phyloP scores from a whole-genome alignment of 2,888 invertebrate genomes.

The Platycheirus rosarum region DNA sequence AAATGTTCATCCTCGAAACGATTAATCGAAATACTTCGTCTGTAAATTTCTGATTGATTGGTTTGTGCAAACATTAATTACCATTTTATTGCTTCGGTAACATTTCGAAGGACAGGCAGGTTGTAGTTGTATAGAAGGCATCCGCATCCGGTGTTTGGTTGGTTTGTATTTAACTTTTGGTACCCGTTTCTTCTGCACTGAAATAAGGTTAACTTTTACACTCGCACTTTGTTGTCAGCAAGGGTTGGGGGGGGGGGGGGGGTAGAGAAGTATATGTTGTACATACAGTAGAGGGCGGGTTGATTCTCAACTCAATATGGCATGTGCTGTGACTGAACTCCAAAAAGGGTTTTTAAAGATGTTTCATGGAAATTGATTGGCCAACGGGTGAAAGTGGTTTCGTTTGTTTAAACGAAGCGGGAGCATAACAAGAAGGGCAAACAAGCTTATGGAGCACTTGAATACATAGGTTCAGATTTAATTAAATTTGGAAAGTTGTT shows the following conservation, averaged over 20 bases:
- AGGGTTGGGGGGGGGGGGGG: not conserved
- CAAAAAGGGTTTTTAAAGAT: slow-evolving; percentile 42
- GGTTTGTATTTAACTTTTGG: slow-evolving; percentile 70
- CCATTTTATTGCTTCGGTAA: slow-evolving; percentile 76
- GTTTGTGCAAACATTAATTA: slow-evolving; percentile 77
- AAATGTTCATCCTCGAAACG: slow-evolving; percentile 68
- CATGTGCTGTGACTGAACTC: slow-evolving; percentile 1
- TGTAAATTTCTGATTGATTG: slow-evolving; percentile 77
- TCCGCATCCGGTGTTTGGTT: slow-evolving; percentile 56
- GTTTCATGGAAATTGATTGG: slow-evolving; percentile 53
- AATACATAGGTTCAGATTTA: slow-evolving; percentile 32
- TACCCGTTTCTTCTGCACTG: slow-evolving; percentile 56
- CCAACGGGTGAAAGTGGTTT: slow-evolving; percentile 50
- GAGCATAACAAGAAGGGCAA: slow-evolving; percentile 13
- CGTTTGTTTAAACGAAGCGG: slow-evolving; percentile 29
- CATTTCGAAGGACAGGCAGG: slow-evolving; percentile 59
- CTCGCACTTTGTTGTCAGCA: slow-evolving; percentile 3
- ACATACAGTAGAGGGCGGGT: not conserved
- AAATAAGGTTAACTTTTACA: slow-evolving; percentile 52
- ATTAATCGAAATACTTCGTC: slow-evolving; percentile 76
- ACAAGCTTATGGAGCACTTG: not conserved
- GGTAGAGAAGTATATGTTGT: not conserved
- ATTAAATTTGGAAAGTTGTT: slow-evolving; percentile 42
- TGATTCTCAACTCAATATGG: not conserved
- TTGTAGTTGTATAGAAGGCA: slow-evolving; percentile 38